Base-by-base conservation (phyloP, 1,140 invertebrate genomes). In the Musca domestica region DNA sequence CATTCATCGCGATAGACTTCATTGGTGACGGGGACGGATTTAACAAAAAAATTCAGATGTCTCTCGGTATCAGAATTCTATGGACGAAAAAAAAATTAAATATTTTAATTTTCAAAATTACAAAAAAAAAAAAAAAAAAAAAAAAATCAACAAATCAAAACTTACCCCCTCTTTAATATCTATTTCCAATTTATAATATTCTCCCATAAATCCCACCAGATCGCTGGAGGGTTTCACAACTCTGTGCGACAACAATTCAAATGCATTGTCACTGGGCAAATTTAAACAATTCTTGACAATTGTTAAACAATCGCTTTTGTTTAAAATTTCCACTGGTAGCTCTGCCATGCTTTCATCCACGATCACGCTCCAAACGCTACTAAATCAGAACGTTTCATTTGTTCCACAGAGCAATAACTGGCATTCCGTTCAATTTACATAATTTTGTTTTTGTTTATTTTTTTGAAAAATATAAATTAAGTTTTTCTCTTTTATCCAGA, bases 171-270 rank as follows among this genome's bases (percentile, higher is more conserved):
- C 27, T 15, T 20, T 25, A n/a, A 66, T 20, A 3, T 46, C 6
- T 12, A 66, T 25, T 7, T 34, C 19, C 1, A 80, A 48, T 17
- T 78, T 80, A 9, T 76, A 80, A 30, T 80, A 80, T 49, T 80
- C 78, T 1, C 78, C 78, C 76, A 80, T 76, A 25, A 73, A 80
- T 0, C 76, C 78, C 30, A 78, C 52, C 0, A 80, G 56, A 1
- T 80, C 74, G n/a, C 49, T 69, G 1, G 76, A 72, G 2, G 73
- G 73, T 0, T 61, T 34, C 10, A 68, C 25, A 2, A 80, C 47
- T 9, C 68, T 46, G 6, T 64, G 66, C 7, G 66, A 58, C 0
- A 72, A 2, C 1, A 80, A 10, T 10, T 69, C 5, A 2, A 76
- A 46, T 15, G 67, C 47, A 1, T 66, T 69, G n/a, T 74, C 56